Evolutionary conservation across 2,797 vertebrate species (phyloP).

Genomic region (Rhinichthys osculus): DNA sequence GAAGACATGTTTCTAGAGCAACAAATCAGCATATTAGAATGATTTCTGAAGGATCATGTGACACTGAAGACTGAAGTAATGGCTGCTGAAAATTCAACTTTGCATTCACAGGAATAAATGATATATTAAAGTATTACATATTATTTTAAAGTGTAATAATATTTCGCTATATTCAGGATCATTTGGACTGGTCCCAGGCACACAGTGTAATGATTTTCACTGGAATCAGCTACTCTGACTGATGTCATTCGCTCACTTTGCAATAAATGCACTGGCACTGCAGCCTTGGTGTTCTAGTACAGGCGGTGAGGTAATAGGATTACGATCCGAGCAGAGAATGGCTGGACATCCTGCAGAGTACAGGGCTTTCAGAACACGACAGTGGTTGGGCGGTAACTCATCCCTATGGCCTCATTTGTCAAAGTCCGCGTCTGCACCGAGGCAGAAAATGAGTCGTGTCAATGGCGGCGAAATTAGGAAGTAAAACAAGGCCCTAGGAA

Average conservation of each 20-base stretch:
- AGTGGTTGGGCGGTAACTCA: slow-evolving; percentile 36
- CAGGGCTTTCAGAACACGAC: slow-evolving; percentile 11
- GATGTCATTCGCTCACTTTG: slow-evolving; percentile 36
- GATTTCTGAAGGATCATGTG: background rate
- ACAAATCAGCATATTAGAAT: background rate
- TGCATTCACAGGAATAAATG: background rate
- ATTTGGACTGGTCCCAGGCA: background rate
- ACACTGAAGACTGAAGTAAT: background rate
- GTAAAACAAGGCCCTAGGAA: slow-evolving; percentile 48
- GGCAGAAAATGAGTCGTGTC: slow-evolving; percentile 44
- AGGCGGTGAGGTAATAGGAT: slow-evolving; percentile 38
- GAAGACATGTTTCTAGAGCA: background rate
- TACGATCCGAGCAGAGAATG: slow-evolving; percentile 25
- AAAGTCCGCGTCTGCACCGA: slow-evolving; percentile 40
- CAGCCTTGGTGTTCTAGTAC: slow-evolving; percentile 18
- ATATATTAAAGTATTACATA: background rate
- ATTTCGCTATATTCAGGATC: background rate
- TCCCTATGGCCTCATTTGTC: slow-evolving; percentile 48
- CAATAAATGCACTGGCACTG: slow-evolving; percentile 19
- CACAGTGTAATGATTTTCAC: background rate
- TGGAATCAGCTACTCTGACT: slow-evolving; percentile 26
- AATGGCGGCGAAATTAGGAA: slow-evolving; percentile 33
- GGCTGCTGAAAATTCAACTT: background rate
- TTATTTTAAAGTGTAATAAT: background rate
- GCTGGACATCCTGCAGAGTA: slow-evolving; percentile 44